Evolutionary conservation across 2,888 invertebrate genomes (phyloP).

Genomic region (Pocota personata): DNA sequence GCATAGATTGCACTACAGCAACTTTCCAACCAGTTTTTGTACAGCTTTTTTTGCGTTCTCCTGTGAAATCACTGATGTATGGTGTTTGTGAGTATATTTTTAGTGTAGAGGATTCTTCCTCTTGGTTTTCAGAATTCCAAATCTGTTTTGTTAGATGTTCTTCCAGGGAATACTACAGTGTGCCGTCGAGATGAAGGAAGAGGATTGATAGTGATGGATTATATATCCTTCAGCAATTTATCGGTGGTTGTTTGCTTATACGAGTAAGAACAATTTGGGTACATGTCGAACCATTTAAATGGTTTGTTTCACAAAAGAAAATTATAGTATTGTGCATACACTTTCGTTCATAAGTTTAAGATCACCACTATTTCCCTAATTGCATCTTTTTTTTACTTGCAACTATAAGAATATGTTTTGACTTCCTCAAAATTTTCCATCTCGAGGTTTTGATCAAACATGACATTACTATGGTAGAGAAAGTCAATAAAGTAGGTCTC

Average conservation of each 20-base stretch:
- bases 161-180: slow-evolving; percentile 1
- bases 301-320: too few species aligned
- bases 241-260: neutral
- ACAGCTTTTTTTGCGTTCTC: neutral
- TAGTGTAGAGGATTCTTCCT: neutral
- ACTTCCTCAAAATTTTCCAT: too few species aligned
- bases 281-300: too few species aligned
- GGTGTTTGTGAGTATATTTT: neutral
- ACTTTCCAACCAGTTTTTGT: neutral
- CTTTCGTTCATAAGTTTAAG: too few species aligned
- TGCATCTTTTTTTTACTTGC: too few species aligned
- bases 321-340: too few species aligned
- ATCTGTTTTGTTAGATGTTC: neutral
- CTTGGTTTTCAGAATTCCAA: neutral
- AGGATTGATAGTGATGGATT: slow-evolving; percentile 3
- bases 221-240: slow-evolving; percentile 6
- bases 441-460: too few species aligned
- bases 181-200: slow-evolving; percentile 20
- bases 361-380: too few species aligned
- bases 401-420: too few species aligned
- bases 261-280: neutral
- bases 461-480: too few species aligned
- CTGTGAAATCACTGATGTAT: slow-evolving; percentile 27
- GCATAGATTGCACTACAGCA: slow-evolving; percentile 3
- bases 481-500: too few species aligned